These are phyloP conservation scores for Gnatocerus cornutus DNA, from an alignment of 2,888 invertebrate species.

Conservation along the genomic window DNA sequence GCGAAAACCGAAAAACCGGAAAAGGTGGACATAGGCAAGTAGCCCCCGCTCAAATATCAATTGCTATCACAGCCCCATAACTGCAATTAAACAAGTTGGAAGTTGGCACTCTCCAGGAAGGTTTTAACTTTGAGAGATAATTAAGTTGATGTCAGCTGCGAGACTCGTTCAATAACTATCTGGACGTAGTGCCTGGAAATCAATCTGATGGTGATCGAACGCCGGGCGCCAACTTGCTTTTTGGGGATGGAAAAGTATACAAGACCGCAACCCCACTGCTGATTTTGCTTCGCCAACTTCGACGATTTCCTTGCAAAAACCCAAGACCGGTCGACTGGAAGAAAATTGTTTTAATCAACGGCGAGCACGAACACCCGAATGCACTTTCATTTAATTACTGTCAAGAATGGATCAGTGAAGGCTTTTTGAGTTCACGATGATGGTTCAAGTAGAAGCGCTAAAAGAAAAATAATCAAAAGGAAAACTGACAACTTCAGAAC, in stretches of 20 bases:
- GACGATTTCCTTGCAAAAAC: conserved; percentile 41
- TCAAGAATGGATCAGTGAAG: conserved; percentile 9
- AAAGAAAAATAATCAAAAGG: conserved; percentile 2
- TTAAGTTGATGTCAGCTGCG: conserved; percentile 62
- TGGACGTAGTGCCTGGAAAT: conserved; percentile 54
- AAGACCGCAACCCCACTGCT: conserved; percentile 37
- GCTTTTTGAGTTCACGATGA: conserved; percentile 13
- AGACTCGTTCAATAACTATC: conserved; percentile 59
- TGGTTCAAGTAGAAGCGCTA: neutral
- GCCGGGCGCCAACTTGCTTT: conserved; percentile 47
- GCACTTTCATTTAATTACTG: conserved; percentile 27
- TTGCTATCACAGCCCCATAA: conserved; percentile 44
- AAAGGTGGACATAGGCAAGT: conserved; percentile 14
- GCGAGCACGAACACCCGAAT: conserved; percentile 36
- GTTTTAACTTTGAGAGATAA: conserved; percentile 58
- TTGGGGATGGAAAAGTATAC: conserved; percentile 36
- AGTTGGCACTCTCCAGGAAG: conserved; percentile 53
- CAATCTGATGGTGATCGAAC: conserved; percentile 59
- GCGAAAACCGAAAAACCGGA: conserved; percentile 22
- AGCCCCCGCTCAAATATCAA: conserved; percentile 40
- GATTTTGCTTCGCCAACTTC: conserved; percentile 28
- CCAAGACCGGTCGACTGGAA: conserved; percentile 15
- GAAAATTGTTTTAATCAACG: conserved; percentile 42
- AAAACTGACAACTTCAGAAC: neutral
- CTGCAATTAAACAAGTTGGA: conserved; percentile 54